Conservation (phyloP, 2,888 invertebrate species). For the Arge pagana region DNA sequence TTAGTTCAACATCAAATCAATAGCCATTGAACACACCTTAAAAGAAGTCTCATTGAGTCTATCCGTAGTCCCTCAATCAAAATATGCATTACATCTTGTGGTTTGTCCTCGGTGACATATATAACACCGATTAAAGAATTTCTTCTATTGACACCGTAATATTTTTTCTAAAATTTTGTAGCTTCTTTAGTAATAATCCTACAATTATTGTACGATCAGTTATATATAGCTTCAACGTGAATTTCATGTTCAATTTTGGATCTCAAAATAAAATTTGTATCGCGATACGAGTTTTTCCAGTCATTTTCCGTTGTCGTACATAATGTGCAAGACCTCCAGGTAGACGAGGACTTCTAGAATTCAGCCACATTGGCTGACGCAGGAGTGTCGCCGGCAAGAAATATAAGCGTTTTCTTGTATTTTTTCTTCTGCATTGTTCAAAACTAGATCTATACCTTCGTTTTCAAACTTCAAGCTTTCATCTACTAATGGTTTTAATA, state of each 20-base stretch:
- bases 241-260: conserved; percentile 5
- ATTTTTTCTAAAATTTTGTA: conserved; percentile 23
- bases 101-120: conserved; percentile 27
- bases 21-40: too few relatives aligned
- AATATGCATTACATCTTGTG: conserved; percentile 33
- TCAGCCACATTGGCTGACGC: too few relatives aligned
- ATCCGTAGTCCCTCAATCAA: conserved; percentile 32
- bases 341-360: background rate
- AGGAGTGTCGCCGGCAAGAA: too few relatives aligned
- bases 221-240: conserved; percentile 17
- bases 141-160: conserved; percentile 25
- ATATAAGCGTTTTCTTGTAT: too few relatives aligned
- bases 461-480: too few relatives aligned
- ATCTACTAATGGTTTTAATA: too few relatives aligned
- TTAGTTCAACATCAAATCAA: too few relatives aligned
- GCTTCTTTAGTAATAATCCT: background rate
- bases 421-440: too few relatives aligned
- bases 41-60: conserved; percentile 16
- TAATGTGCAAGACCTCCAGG: conserved; percentile 3
- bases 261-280: conserved; percentile 18
- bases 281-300: conserved; percentile 8
- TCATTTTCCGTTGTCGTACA: conserved; percentile 10
- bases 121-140: conserved; percentile 17
- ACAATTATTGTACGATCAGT: background rate
- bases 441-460: too few relatives aligned